A percentile compares a stretch with the other conserved stretches of the same genome.
Evolutionary conservation across 1,140 invertebrate species (phyloP).

Genomic region (Pantala flavescens): DNA sequence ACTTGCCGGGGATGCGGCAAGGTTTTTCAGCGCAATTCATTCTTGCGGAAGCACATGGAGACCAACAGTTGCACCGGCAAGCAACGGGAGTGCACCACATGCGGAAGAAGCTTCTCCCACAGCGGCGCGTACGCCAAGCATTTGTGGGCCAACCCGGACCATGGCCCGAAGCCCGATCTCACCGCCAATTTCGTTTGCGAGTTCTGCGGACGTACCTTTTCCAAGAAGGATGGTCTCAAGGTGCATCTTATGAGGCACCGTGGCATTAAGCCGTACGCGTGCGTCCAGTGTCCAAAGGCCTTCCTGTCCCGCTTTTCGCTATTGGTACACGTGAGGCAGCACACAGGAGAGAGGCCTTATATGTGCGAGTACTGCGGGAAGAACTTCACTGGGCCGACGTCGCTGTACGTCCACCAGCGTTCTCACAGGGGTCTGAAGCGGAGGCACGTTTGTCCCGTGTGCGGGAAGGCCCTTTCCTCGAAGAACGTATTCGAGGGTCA

Average conservation of each 20-base stretch:
- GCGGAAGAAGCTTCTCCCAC: not conserved
- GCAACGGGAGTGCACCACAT: not conserved
- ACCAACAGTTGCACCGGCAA: not conserved
- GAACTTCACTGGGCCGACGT: slow-evolving; percentile 13
- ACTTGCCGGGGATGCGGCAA: not conserved
- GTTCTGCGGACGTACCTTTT: not conserved
- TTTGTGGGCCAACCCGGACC: not conserved
- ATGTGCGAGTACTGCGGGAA: slow-evolving; percentile 14
- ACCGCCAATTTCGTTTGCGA: not conserved
- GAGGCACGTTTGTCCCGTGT: slow-evolving; percentile 9
- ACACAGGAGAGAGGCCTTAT: slow-evolving; percentile 17
- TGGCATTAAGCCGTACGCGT: not conserved
- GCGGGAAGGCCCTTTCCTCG: slow-evolving; percentile 15
- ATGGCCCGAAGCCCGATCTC: not conserved
- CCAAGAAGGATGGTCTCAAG: not conserved
- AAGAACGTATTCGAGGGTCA: not conserved
- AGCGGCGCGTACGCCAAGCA: not conserved
- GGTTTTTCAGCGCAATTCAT: not conserved
- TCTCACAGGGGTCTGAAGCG: not conserved
- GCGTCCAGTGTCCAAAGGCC: not conserved
- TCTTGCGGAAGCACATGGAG: not conserved
- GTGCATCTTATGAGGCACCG: not conserved
- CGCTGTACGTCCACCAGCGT: slow-evolving; percentile 14
- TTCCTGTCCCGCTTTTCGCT: not conserved
- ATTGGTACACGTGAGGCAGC: slow-evolving; percentile 16